Percentiles rank a stretch among this genome's conserved stretches.
phyloP scores from a whole-genome alignment of 1,140 invertebrate genomes.

The Heliconius hermathena region DNA sequence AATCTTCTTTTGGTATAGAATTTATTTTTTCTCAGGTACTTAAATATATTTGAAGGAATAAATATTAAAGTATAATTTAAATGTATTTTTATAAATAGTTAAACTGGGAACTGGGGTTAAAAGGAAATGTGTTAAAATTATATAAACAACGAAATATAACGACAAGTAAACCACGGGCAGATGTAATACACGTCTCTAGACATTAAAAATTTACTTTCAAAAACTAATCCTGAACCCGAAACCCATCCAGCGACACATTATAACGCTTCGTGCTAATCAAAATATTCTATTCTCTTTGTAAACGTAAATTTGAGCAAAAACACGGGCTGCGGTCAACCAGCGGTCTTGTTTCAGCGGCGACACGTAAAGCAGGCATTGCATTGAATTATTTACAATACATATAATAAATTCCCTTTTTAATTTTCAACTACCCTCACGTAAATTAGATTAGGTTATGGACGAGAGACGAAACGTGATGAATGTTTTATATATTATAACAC shows the following conservation, averaged over 20 bases:
- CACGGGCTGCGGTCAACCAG: slow-evolving; percentile 55
- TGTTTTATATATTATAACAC: not conserved
- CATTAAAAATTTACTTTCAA: slow-evolving; percentile 30
- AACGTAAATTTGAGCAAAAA: slow-evolving; percentile 60
- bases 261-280: slow-evolving; percentile 64
- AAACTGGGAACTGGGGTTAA: too few relatives aligned
- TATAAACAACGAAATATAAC: not conserved
- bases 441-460: slow-evolving; percentile 3
- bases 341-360: slow-evolving; percentile 36
- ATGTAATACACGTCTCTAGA: not conserved
- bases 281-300: slow-evolving; percentile 74
- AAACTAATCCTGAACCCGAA: slow-evolving; percentile 43
- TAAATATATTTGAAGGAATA: not conserved
- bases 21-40: not conserved
- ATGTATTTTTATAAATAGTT: slow-evolving; percentile 14
- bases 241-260: slow-evolving; percentile 41
- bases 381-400: slow-evolving; percentile 72
- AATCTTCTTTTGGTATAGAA: slow-evolving; percentile 1
- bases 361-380: slow-evolving; percentile 53
- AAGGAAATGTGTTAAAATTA: slow-evolving; percentile 9
- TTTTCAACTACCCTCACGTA: slow-evolving; percentile 38
- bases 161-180: not conserved
- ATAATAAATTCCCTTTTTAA: slow-evolving; percentile 79
- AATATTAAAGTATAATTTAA: slow-evolving; percentile 20
- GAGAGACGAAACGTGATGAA: not conserved